phyloP scores from a whole-genome alignment of 92 coral and sea anemone species.

The Porites evermanni region DNA sequence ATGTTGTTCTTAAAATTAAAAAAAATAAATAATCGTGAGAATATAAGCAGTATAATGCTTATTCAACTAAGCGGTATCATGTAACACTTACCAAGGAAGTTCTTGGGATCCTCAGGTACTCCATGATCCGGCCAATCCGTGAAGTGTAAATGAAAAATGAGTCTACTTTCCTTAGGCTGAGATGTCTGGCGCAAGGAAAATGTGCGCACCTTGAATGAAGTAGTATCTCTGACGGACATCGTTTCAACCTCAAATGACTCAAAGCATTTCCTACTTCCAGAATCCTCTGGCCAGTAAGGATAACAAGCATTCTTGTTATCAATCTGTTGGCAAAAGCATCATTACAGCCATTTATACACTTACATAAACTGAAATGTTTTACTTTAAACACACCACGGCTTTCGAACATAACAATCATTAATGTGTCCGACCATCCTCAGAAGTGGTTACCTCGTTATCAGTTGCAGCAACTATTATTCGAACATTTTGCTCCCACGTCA shows the following conservation, averaged over 20 bases:
- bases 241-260: constrained; percentile 62
- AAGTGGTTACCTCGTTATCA: constrained; percentile 74
- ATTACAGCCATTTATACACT: neutral
- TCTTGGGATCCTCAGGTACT: constrained; percentile 86
- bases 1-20: too few species aligned
- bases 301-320: constrained; percentile 71
- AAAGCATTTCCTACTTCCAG: constrained; percentile 40
- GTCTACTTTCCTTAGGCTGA: constrained; percentile 55
- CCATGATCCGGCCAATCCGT: constrained; percentile 98
- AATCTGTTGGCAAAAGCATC: neutral
- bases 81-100: constrained; percentile 81
- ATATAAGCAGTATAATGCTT: too few species aligned
- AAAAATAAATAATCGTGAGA: too few species aligned
- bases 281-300: constrained; percentile 93
- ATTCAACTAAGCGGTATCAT: too few species aligned
- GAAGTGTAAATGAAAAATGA: constrained; percentile 85
- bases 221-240: constrained; percentile 63
- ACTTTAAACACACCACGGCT: too few species aligned
- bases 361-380: neutral
- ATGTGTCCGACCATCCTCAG: neutral
- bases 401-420: too few species aligned
- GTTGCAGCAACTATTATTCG: constrained; percentile 89
- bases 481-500: constrained; percentile 98
- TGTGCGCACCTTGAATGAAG: constrained; percentile 79
- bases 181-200: constrained; percentile 47